Percentiles rank a stretch among this genome's conserved stretches.
Evolutionary conservation across 2,113 vertebrate species (phyloP).

Genomic region (Coptodon bakossiorum): DNA sequence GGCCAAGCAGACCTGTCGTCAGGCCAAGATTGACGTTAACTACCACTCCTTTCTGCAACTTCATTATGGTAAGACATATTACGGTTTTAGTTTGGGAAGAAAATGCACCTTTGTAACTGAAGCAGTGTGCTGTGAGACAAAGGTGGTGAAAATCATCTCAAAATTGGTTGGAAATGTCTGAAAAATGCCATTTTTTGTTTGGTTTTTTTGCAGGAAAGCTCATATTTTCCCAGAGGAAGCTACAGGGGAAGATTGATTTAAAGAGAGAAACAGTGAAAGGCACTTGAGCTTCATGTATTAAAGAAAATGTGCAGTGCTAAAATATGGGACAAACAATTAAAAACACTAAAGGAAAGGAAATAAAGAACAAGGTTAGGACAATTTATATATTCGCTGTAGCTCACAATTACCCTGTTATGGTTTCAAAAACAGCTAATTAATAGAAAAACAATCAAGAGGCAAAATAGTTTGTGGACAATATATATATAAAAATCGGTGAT

Average conservation of each 20-base stretch:
- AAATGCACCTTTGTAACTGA: not conserved
- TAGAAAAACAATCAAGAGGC: not conserved
- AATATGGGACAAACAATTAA: not conserved
- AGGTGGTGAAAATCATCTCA: not conserved
- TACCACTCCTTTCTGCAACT: not conserved
- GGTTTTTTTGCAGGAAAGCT: not conserved
- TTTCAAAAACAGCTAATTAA: not conserved
- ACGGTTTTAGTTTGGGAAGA: not conserved
- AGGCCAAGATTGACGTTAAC: conserved; percentile 6
- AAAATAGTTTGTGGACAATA: not conserved
- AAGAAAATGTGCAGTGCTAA: not conserved
- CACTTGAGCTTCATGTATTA: not conserved
- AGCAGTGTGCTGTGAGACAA: not conserved
- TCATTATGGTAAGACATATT: not conserved
- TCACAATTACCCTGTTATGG: not conserved
- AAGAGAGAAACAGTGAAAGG: not conserved
- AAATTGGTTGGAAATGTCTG: not conserved
- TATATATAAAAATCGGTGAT: not conserved
- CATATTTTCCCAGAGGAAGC: not conserved
- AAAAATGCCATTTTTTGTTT: not conserved
- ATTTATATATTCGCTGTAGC: not conserved
- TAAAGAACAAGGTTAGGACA: not conserved
- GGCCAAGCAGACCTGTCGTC: not conserved
- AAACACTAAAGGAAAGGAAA: not conserved
- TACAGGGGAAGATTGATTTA: not conserved